Evolutionary conservation across 2,797 vertebrate species (phyloP), one percentile per base, ranked within the genome.

Genomic region (Petrocephalus schoutedeni): DNA sequence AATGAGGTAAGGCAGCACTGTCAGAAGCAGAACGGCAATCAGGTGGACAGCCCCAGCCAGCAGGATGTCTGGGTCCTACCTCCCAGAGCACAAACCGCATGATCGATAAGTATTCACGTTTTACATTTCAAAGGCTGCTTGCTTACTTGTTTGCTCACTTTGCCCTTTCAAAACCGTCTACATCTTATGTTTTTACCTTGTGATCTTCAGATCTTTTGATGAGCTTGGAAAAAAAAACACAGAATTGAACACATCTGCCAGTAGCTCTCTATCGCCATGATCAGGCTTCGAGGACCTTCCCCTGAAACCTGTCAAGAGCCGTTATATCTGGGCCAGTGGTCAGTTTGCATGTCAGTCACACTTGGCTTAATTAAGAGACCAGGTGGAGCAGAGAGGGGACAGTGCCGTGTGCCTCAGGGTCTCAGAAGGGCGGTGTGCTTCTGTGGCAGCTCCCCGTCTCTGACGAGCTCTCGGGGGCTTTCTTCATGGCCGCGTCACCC

Each of bases 151-250:
- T 86, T 86, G 53, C 84, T 58, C 84, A 58, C 6, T 57, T 86
- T 58, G 56, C 84, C 53, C 84, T 86, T 86, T 86, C 6, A 12
- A 56, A 58, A 86, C 54, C 56, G 4, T 58, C 32, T 58, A 14
- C 16, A 41, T 57, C 41, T 86, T 86, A 19, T 54, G n/a, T 58
- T 77, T 83, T 56, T 41, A 23, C 84, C 84, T 23, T 58, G 53
- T 57, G 54, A 57, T 86, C 84, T 23, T 86, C 84, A 32, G 84
- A 86, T 86, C 85, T 64, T 23, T 86, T 23, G 9, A 64, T 64
- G 41, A 61, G 58, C 57, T 36, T 5, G 28, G 3, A 86, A 86
- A 86, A 86, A 57, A 77, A 77, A n/a, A 45, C 71, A 32, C 0
- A 36, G 28, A 36, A 32, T 36, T n/a, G 36, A 64, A 64, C n/a